Conservation (phyloP, 1,140 invertebrate genomes). For the Monochamus saltuarius region DNA sequence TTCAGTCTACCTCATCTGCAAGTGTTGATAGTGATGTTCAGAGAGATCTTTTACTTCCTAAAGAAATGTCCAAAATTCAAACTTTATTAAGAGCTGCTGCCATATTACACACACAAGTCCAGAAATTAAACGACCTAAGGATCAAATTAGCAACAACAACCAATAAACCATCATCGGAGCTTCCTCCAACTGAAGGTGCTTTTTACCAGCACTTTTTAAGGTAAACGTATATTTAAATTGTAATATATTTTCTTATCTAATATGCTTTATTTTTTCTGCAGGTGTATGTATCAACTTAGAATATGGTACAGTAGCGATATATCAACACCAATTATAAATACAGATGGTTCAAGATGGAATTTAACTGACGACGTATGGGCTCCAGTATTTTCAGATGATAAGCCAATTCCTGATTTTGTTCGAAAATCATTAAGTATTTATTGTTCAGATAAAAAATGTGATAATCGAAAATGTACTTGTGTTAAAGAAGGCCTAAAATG, state of each 20-base stretch:
- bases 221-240: too few species aligned
- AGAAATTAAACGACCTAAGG: too few species aligned
- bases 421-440: not conserved
- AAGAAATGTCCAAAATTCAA: conserved; percentile 1
- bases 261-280: not conserved
- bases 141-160: too few species aligned
- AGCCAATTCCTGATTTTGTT: conserved; percentile 7
- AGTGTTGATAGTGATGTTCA: not conserved
- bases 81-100: conserved; percentile 4
- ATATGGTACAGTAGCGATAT: conserved; percentile 3
- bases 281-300: conserved; percentile 6
- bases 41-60: not conserved
- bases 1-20: not conserved
- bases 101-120: not conserved
- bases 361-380: not conserved
- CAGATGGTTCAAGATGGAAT: conserved; percentile 3
- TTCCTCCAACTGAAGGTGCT: too few species aligned
- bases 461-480: not conserved
- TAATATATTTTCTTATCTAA: too few species aligned
- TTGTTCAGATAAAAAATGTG: conserved; percentile 3
- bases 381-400: conserved; percentile 5
- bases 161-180: too few species aligned
- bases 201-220: too few species aligned
- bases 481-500: conserved; percentile 7
- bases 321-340: not conserved